Evolutionary conservation across 2,113 vertebrate genomes (phyloP), one percentile per base, ranked within the genome.

Genomic region (Aramus guarauna): DNA sequence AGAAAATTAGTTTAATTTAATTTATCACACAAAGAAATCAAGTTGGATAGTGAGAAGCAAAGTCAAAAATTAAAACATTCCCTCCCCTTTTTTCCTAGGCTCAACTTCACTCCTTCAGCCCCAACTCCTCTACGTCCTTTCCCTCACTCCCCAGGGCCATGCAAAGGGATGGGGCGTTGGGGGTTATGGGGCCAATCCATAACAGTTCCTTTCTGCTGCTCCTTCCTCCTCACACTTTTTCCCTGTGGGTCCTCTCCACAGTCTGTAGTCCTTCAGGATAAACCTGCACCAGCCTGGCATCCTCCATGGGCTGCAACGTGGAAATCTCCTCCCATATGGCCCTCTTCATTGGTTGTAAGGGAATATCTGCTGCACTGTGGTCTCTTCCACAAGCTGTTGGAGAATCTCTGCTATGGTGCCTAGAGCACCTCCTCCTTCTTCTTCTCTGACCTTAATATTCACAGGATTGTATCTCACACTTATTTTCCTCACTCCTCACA

Each of bases 111-210:
- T 69, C 21, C n/a, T 64, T 73, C 36, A 41, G 11, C 29, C 50
- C 12, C 32, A 78, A 19, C 17, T 60, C 20, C 29, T 81, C 37
- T 45, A 7, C 1, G 15, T 59, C 9, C 5, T 84, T 15, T 9
- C 2, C 8, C 11, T 79, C 24, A 52, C 34, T 32, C 0, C 6
- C 10, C 5, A 24, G 24, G 32, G 19, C 4, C 1, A 21, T 39
- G 24, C 43, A 76, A 67, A 34, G 10, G 29, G 14, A 29, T 56
- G 15, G 41, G 21, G 15, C 32, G 8, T 64, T 4, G 20, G 32
- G 29, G 8, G 17, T 39, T 77, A 39, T 1, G 6, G 16, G 58
- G 8, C 6, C 18, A 62, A 11, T 62, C 19, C 34, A 22, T 24
- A 52, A 16, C 5, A 36, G 18, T 47, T 59, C 53, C 37, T 68